Evolutionary conservation across 2,797 vertebrate genomes (phyloP).

Genomic region (Notolepis coatsorum): DNA sequence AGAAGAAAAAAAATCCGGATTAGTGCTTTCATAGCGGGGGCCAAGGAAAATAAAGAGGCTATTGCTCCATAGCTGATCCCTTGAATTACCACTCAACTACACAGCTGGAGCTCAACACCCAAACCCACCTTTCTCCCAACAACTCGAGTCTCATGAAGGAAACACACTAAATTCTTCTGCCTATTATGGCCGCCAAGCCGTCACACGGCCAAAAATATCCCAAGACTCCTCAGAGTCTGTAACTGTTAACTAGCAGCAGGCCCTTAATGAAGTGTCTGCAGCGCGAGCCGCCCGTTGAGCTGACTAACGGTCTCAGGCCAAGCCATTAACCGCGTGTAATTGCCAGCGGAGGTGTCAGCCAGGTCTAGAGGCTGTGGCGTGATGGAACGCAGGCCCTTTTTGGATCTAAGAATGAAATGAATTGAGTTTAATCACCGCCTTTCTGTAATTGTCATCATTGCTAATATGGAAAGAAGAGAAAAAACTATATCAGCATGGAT

Average conservation of each 20-base stretch:
- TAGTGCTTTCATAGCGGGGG: too few species aligned
- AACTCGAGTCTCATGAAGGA: too few species aligned
- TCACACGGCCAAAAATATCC: too few species aligned
- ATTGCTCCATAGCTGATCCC: too few species aligned
- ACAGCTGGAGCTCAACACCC: too few species aligned
- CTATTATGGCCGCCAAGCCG: too few species aligned
- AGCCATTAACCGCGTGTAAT: constrained; percentile 20
- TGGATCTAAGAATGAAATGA: neutral
- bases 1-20: too few species aligned
- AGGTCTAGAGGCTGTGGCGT: neutral
- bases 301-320: neutral
- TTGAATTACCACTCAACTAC: too few species aligned
- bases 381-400: neutral
- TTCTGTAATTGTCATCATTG: neutral
- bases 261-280: neutral
- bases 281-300: neutral
- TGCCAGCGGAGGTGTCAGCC: constrained; percentile 1
- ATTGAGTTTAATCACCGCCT: neutral
- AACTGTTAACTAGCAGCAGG: neutral
- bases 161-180: too few species aligned
- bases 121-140: too few species aligned
- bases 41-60: too few species aligned
- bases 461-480: neutral
- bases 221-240: neutral
- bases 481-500: too few species aligned